Conservation (phyloP, 2,888 invertebrate genomes). For the Mycalesis mineus region DNA sequence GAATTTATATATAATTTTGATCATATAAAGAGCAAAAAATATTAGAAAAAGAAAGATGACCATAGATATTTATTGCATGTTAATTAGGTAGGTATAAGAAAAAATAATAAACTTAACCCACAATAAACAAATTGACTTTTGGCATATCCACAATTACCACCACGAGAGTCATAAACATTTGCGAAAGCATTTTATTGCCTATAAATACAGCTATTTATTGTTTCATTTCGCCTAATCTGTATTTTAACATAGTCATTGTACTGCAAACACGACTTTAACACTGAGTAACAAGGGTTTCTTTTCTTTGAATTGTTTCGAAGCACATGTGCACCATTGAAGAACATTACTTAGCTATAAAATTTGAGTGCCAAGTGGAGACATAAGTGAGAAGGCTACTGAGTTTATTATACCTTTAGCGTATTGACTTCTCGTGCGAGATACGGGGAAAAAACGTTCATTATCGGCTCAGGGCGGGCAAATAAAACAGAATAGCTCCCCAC, state of each 20-base stretch:
- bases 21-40: too few species aligned
- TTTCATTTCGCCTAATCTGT: slow-evolving; percentile 51
- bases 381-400: slow-evolving; percentile 42
- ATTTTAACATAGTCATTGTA: slow-evolving; percentile 30
- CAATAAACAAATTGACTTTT: not conserved
- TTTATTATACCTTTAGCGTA: slow-evolving; percentile 66
- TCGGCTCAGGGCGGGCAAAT: slow-evolving; percentile 63
- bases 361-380: slow-evolving; percentile 43
- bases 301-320: slow-evolving; percentile 22
- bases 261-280: slow-evolving; percentile 33
- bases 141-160: slow-evolving; percentile 34
- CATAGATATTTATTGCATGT: too few species aligned
- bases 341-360: slow-evolving; percentile 50
- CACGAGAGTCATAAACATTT: slow-evolving; percentile 46
- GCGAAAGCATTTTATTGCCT: slow-evolving; percentile 51
- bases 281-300: slow-evolving; percentile 34
- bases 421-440: slow-evolving; percentile 58
- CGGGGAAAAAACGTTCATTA: slow-evolving; percentile 70
- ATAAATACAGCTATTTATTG: slow-evolving; percentile 52
- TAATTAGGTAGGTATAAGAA: too few species aligned
- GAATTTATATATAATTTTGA: too few species aligned
- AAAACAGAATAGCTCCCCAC: slow-evolving; percentile 69
- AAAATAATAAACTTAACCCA: too few species aligned
- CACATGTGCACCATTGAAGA: slow-evolving; percentile 45
- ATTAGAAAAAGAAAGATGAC: too few species aligned